Base-by-base conservation (phyloP, 2,797 vertebrate genomes). In the Nannoperca obscura region DNA sequence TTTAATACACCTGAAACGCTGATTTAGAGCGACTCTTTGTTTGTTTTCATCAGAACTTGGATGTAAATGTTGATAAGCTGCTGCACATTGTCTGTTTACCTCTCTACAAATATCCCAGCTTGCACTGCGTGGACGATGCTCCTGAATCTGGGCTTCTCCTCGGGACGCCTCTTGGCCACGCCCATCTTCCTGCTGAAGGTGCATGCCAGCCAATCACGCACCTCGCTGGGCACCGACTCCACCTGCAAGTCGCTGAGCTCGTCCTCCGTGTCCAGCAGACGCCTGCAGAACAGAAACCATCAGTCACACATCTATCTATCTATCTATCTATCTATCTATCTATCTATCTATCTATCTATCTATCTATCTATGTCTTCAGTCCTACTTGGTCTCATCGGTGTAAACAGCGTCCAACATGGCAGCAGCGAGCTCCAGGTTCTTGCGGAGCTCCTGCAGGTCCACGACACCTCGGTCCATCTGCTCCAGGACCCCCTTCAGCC, bases 131-230 rank as follows among this genome's bases (percentile, higher is more conserved):
- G 98, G 11, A 99, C 98, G 36, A 99, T 99, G 92, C 97, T 98
- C 77, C 98, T 94, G 92, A 99, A 99, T 92, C 96, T 96, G 1
- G 98, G 98, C 80, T 99, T 99, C 91, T 99, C 98, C 85, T 98
- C 98, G 0, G 97, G 96, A 22, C 97, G 96, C 30, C 97, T 96
- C 89, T 96, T 97, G 55, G 93, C 94, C 91, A 98, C 94, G 66
- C 97, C 98, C 98, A 99, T 99, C 95, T 98, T 98, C 65, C 97
- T 95, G 0, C 97, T 99, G 90, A 99, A 99, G 4, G 98, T 99
- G 42, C 97, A 99, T 2, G 98, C 98, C 91, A 99, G 88, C 98
- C 98, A 99, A 80, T 99, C 98, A 14, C 98, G 96, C 9, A 99
- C 98, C 87, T 99, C 98, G 12, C 92, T 94, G 0, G 98, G 98